Conservation (phyloP, 2,888 invertebrate species). For the Anodontia alba region DNA sequence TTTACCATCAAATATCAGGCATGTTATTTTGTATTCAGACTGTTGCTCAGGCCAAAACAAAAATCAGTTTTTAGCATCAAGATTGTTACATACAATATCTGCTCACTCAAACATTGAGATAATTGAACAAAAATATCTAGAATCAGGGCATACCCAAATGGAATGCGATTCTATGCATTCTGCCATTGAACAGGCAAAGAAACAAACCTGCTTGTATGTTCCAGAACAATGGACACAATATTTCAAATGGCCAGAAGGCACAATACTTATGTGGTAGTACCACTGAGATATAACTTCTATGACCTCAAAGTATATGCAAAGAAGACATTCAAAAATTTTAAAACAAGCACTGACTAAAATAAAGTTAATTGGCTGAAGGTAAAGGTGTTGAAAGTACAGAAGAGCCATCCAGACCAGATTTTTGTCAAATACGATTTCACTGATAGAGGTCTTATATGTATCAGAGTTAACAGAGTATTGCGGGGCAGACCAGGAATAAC, state of each 20-base stretch:
- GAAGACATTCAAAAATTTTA: neutral
- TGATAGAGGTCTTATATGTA: too few relatives aligned
- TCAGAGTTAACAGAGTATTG: too few relatives aligned
- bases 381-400: neutral
- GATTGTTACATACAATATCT: constrained; percentile 28
- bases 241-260: constrained; percentile 29
- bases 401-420: constrained; percentile 16
- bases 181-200: constrained; percentile 43
- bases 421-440: neutral
- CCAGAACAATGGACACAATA: constrained; percentile 49
- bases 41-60: constrained; percentile 49
- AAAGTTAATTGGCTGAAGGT: constrained; percentile 18
- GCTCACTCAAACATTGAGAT: too few relatives aligned
- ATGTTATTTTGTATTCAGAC: constrained; percentile 39
- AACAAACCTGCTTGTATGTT: constrained; percentile 34
- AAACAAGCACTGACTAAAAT: constrained; percentile 17
- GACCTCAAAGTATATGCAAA: neutral
- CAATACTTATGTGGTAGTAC: constrained; percentile 46
- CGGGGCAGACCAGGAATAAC: too few relatives aligned
- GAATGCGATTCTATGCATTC: constrained; percentile 48
- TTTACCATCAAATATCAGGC: neutral
- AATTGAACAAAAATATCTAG: neutral
- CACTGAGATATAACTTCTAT: constrained; percentile 32
- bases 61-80: constrained; percentile 44
- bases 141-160: constrained; percentile 30